Evolutionary conservation across 2,113 vertebrate species (phyloP).

Genomic region (Cinclus mexicanus): DNA sequence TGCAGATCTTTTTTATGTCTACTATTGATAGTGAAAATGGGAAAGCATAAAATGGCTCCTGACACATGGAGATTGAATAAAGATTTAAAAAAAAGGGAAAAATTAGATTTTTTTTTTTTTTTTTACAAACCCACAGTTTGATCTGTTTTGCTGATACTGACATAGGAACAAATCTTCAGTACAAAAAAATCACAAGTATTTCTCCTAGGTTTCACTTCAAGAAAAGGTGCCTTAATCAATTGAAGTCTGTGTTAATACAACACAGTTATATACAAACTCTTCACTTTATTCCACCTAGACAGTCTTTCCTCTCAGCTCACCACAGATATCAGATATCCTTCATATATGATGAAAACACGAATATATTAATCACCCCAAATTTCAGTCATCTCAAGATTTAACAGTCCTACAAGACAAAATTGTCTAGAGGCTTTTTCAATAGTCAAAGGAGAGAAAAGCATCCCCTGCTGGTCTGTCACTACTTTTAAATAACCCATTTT

Average conservation of each 20-base stretch:
- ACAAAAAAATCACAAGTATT: neutral
- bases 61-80: neutral
- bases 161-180: neutral
- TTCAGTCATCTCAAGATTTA: neutral
- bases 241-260: neutral
- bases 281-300: neutral
- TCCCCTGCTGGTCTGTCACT: rapidly evolving
- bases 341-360: neutral
- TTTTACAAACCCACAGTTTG: neutral
- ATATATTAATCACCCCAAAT: neutral
- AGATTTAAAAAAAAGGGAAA: neutral
- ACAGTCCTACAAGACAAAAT: neutral
- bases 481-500: neutral
- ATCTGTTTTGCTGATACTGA: neutral
- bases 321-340: neutral
- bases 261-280: neutral
- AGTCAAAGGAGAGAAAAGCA: neutral
- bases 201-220: neutral
- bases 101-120: neutral
- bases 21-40: neutral
- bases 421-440: neutral
- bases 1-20: neutral
- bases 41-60: neutral
- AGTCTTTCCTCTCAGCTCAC: neutral
- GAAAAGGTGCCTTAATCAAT: neutral